Conservation (phyloP, 2,113 vertebrate genomes). For the Oxyruncus cristatus region DNA sequence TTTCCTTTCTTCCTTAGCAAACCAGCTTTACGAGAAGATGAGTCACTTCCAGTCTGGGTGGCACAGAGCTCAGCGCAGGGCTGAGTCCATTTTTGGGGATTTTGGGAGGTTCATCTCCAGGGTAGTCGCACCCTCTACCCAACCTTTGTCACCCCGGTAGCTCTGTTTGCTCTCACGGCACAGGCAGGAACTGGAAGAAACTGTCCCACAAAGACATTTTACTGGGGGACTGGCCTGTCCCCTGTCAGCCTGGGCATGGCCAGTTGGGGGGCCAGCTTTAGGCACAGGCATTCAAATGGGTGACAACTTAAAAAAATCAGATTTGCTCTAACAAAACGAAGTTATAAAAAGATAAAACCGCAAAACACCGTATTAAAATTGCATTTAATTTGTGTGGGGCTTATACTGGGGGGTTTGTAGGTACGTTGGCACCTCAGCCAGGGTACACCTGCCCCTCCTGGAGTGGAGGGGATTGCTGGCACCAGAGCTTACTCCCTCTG, state of each 20-base stretch:
- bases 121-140: not conserved
- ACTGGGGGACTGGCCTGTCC: not conserved
- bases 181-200: not conserved
- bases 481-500: fast-evolving
- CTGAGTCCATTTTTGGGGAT: fast-evolving
- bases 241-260: not conserved
- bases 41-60: slow-evolving; percentile 34
- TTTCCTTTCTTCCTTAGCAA: not conserved
- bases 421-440: fast-evolving
- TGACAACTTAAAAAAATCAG: fast-evolving
- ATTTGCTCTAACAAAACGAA: not conserved
- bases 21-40: not conserved
- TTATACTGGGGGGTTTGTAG: not conserved
- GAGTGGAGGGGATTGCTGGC: not conserved
- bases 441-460: not conserved
- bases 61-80: fast-evolving
- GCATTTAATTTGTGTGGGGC: not conserved
- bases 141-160: fast-evolving
- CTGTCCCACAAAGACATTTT: not conserved
- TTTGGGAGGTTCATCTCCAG: not conserved
- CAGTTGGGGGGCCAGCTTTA: not conserved
- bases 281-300: not conserved
- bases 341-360: not conserved
- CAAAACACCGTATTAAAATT: fast-evolving
- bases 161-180: not conserved